A percentile compares a stretch with the other conserved stretches of the same genome.
Evolutionary conservation across 2,113 vertebrate genomes (phyloP).

Genomic region (Ia io): DNA sequence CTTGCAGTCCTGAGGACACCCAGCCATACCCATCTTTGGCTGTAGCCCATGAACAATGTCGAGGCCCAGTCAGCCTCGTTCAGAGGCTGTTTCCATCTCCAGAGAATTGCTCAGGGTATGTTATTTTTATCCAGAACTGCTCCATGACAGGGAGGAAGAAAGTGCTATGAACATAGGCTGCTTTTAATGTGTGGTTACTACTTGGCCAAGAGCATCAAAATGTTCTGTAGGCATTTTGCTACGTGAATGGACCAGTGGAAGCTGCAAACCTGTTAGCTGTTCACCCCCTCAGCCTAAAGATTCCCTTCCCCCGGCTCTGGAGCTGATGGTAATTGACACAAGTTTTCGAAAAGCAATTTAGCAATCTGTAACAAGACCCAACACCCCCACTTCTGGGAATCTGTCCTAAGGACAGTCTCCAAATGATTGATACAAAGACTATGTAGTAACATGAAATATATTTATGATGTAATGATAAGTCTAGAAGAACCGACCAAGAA

Average conservation of each 20-base stretch:
- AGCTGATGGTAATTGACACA: neutral
- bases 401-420: conserved; percentile 51
- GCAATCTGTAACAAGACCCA: conserved; percentile 35
- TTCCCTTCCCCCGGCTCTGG: neutral
- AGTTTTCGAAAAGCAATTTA: conserved; percentile 33
- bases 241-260: neutral
- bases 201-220: neutral
- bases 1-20: neutral
- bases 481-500: conserved; percentile 42
- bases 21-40: neutral
- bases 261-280: neutral
- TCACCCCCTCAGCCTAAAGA: neutral
- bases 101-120: neutral
- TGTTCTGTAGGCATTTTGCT: neutral
- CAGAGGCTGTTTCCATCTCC: conserved; percentile 4
- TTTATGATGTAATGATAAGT: conserved; percentile 60
- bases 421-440: conserved; percentile 55
- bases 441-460: conserved; percentile 47
- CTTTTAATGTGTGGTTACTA: neutral
- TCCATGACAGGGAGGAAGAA: neutral
- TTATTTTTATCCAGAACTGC: neutral
- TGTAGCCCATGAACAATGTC: neutral
- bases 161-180: neutral
- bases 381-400: conserved; percentile 66
- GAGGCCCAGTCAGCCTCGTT: neutral